Base-by-base conservation (phyloP, 2,888 invertebrate species). In the Rhaphigaster nebulosa region DNA sequence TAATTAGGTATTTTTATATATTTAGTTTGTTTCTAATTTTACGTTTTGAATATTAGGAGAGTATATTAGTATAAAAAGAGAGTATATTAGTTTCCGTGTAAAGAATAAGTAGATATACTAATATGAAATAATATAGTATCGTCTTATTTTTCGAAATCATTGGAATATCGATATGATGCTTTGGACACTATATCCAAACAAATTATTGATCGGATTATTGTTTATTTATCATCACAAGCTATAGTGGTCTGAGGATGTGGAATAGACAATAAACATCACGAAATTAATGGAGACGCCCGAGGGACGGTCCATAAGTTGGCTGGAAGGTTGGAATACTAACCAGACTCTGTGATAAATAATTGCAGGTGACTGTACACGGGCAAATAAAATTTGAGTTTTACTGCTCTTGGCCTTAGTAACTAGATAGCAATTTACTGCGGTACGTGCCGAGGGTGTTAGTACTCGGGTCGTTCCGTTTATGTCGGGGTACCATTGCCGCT, bases 351-450 rank as follows among this genome's bases (percentile, higher is more conserved):
- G 84, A 50, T 84, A 84, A 84, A 84, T 84, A 84, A 84, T 84
- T 84, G 84, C 45, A 50, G 45, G 41, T 50, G 45, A 45, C 84
- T 50, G 45, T 84, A 84, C 45, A 84, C 45, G n/a, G 84, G 45
- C 15, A 45, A 84, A 84, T 84, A 84, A 84, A 84, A 45, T 84
- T 84, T 45, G 84, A 45, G 84, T 84, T 84, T 84, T 84, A 84
- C 26, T 84, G 45, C 84, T 4, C 84, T n/a, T 5, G 70, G 18
- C n/a, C 45, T n/a, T 26, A 45, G 84, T 50, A n/a, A 50, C 84
- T 50, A 84, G 84, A 84, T 84, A 84, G 84, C 45, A 50, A 84
- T 50, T 84, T 45, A 84, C 84, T 45, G 84, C 84, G 45, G 4
- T 84, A 84, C 45, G 84, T 84, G 84, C 84, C 45, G 13, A 6